Conservation (phyloP, 1,140 invertebrate genomes). For the Drosophila subobscura region DNA sequence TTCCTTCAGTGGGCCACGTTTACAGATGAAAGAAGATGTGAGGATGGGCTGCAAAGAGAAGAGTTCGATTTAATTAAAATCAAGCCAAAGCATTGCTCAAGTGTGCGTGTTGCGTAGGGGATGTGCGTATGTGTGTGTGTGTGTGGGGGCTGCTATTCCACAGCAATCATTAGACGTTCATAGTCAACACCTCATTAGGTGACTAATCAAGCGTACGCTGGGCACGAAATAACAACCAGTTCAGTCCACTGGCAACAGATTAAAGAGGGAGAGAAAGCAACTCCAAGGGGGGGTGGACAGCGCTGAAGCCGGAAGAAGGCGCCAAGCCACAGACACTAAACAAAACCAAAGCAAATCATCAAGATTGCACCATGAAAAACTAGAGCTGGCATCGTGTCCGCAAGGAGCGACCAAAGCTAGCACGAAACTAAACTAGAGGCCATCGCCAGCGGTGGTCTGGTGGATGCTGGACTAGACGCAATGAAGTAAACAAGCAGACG, state of each 20-base stretch:
- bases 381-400: slow-evolving; percentile 26
- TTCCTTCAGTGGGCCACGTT: slow-evolving; percentile 53
- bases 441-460: not conserved
- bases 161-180: slow-evolving; percentile 70
- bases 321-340: slow-evolving; percentile 36
- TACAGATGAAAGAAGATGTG: slow-evolving; percentile 16
- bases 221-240: slow-evolving; percentile 73
- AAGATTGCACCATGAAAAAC: slow-evolving; percentile 29
- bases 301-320: slow-evolving; percentile 13
- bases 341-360: slow-evolving; percentile 65
- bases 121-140: slow-evolving; percentile 11
- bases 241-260: slow-evolving; percentile 58
- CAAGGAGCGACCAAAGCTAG: not conserved
- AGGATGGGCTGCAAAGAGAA: slow-evolving; percentile 28
- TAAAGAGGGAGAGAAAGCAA: slow-evolving; percentile 26
- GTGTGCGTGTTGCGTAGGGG: slow-evolving; percentile 10
- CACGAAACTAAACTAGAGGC: slow-evolving; percentile 8
- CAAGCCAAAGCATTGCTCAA: slow-evolving; percentile 45
- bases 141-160: slow-evolving; percentile 17
- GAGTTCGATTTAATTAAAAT: slow-evolving; percentile 56
- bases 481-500: slow-evolving; percentile 41
- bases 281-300: not conserved
- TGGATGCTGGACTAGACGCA: not conserved
- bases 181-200: slow-evolving; percentile 83
- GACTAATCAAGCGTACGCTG: slow-evolving; percentile 79